phyloP scores from a whole-genome alignment of 2,113 vertebrate genomes.

The Alethe diademata region DNA sequence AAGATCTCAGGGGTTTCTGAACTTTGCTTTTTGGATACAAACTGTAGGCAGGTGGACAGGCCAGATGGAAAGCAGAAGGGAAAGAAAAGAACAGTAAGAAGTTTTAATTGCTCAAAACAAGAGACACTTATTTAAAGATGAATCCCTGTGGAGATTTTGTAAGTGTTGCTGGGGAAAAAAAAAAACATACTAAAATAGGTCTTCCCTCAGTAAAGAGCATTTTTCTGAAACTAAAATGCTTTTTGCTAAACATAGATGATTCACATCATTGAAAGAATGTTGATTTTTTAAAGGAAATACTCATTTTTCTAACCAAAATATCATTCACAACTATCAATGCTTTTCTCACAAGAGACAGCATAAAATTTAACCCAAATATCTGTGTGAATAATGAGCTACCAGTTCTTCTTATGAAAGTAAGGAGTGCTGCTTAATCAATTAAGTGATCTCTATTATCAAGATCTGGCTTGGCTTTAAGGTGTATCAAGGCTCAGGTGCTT shows the following conservation, averaged over 20 bases:
- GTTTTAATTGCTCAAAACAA: background rate
- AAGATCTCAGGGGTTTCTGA: background rate
- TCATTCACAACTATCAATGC: background rate
- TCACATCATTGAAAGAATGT: background rate
- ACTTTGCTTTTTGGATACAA: background rate
- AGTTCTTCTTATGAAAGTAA: background rate
- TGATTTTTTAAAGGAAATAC: background rate
- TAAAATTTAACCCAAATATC: background rate
- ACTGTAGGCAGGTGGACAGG: background rate
- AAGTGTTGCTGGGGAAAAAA: background rate
- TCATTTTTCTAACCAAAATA: background rate
- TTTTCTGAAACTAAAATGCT: background rate
- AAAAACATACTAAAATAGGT: background rate
- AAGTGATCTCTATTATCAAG: background rate
- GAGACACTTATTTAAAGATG: background rate
- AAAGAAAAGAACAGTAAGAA: background rate
- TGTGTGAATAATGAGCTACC: background rate
- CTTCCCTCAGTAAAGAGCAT: background rate
- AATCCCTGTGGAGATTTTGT: background rate
- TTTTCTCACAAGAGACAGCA: background rate
- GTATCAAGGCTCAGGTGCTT: background rate
- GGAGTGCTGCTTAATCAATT: background rate
- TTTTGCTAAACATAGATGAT: background rate
- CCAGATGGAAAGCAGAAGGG: slow-evolving; percentile 6
- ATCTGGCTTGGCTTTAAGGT: background rate